Evolutionary conservation across 2,888 invertebrate species (phyloP).

Genomic region (Eupithecia inturbata): DNA sequence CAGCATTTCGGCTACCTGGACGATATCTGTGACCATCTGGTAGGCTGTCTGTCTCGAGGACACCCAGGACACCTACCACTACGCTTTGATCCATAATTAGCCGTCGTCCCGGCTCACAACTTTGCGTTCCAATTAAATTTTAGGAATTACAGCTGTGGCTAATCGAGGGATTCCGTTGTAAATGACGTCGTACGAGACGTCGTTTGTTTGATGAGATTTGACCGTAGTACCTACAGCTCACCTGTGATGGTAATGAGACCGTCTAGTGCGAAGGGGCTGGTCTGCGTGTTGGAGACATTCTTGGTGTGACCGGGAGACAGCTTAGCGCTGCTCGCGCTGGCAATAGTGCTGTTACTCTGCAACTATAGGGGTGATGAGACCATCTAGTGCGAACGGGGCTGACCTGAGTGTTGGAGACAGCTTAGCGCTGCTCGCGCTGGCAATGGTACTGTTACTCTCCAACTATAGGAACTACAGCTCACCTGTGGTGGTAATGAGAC

Average conservation of each 20-base stretch:
- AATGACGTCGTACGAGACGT: too few species aligned
- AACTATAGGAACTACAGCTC: background rate
- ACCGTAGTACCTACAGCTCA: constrained; percentile 35
- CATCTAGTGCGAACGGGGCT: too few species aligned
- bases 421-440: too few species aligned
- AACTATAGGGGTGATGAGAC: too few species aligned
- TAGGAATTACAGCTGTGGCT: background rate
- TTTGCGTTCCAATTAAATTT: background rate
- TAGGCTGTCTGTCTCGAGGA: background rate
- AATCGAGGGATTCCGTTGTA: background rate
- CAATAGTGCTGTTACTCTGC: constrained; percentile 73
- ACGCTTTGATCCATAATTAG: background rate
- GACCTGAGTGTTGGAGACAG: too few species aligned
- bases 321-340: constrained; percentile 75
- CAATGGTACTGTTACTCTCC: too few species aligned
- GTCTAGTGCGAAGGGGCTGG: constrained; percentile 78
- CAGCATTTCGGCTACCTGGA: background rate
- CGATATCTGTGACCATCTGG: background rate
- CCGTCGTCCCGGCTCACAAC: background rate
- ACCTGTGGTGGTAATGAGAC: constrained; percentile 81
- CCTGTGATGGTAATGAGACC: constrained; percentile 81
- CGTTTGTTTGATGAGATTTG: background rate
- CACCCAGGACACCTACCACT: background rate
- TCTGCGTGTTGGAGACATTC: constrained; percentile 75
- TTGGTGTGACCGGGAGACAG: constrained; percentile 77